Conservation (phyloP, 1,140 invertebrate species). For the Samia ricini region DNA sequence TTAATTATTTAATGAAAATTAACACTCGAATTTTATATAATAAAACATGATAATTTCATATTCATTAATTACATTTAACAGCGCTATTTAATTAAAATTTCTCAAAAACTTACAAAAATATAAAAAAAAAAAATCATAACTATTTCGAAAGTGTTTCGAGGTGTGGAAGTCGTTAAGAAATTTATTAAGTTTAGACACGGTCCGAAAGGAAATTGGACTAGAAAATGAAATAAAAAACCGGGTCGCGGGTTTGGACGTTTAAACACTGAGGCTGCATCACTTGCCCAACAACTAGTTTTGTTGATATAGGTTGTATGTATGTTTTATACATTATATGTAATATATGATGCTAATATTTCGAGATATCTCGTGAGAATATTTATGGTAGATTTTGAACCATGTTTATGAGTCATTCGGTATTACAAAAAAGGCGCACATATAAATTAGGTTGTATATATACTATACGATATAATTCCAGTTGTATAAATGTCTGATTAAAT, state of each 20-base stretch:
- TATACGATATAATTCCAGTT: no score
- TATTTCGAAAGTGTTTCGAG: constrained; percentile 42
- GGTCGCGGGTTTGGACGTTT: constrained; percentile 46
- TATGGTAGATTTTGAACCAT: background rate
- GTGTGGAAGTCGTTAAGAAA: constrained; percentile 46
- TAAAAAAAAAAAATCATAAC: constrained; percentile 23
- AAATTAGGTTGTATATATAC: no score
- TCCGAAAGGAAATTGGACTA: constrained; percentile 48
- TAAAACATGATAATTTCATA: background rate
- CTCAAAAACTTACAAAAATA: no score
- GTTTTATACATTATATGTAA: no score
- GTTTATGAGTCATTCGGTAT: no score
- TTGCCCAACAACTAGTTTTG: constrained; percentile 31
- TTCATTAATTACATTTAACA: background rate
- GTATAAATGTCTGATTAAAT: no score
- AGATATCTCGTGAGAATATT: background rate
- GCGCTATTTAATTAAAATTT: background rate
- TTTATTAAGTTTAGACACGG: constrained; percentile 46
- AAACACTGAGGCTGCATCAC: constrained; percentile 23
- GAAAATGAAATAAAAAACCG: constrained; percentile 56
- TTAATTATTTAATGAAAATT: no score
- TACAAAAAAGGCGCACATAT: no score
- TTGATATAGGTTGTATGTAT: background rate
- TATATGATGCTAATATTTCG: background rate
- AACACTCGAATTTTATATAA: background rate